Percentiles rank a stretch among this genome's conserved stretches.
These are phyloP conservation scores for Sakesphorus luctuosus DNA, from an alignment of 2,113 vertebrate genomes.

Conservation along the genomic window DNA sequence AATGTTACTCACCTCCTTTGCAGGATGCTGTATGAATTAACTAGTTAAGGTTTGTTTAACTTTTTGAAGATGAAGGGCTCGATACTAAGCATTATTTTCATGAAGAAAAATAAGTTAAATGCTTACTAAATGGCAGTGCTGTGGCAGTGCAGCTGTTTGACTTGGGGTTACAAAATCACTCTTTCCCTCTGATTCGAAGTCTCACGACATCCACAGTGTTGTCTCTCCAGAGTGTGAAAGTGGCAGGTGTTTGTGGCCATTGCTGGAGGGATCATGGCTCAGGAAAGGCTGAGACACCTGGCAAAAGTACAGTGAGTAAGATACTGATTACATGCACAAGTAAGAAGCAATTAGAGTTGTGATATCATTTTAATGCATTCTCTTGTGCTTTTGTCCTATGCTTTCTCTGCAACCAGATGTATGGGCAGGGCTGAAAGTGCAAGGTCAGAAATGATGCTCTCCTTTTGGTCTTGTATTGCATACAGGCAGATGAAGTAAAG, in stretches of 20 bases:
- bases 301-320: neutral
- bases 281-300: neutral
- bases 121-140: neutral
- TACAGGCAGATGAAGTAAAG: neutral
- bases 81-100: neutral
- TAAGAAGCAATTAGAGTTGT: neutral
- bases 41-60: neutral
- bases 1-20: neutral
- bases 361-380: neutral
- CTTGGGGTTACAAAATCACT: neutral
- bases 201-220: constrained; percentile 65
- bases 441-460: neutral
- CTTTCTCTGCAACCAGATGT: neutral
- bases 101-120: neutral
- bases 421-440: neutral
- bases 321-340: neutral
- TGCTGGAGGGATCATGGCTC: constrained; percentile 77
- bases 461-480: neutral
- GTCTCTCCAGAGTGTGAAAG: constrained; percentile 78
- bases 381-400: neutral
- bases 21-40: neutral
- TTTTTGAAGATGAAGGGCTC: neutral
- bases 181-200: accelerated
- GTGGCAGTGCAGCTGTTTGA: neutral
- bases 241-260: constrained; percentile 80